Evolutionary conservation across 2,888 invertebrate genomes (phyloP).

Genomic region (Himalopsyche tibetana): DNA sequence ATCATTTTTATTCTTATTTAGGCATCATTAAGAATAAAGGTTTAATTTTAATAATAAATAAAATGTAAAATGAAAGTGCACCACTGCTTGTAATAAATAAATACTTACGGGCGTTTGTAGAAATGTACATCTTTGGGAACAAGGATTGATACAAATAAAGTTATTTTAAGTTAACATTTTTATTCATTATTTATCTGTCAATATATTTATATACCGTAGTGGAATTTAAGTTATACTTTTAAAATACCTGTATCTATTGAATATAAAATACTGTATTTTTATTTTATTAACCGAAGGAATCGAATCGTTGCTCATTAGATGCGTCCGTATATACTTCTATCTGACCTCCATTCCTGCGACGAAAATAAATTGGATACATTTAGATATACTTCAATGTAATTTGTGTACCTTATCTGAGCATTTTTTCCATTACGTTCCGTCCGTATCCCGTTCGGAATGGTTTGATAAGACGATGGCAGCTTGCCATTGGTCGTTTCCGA

Average conservation of each 20-base stretch:
- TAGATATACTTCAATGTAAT: background rate
- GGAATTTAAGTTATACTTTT: background rate
- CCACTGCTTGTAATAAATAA: no score
- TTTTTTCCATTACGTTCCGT: conserved; percentile 14
- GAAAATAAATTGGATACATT: conserved; percentile 17
- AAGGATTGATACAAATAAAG: no score
- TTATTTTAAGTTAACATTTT: no score
- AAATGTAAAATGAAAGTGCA: no score
- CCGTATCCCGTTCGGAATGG: conserved; percentile 22
- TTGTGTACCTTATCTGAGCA: background rate
- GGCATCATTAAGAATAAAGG: no score
- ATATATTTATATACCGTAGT: background rate
- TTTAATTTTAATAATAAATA: no score
- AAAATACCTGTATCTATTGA: background rate
- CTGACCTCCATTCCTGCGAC: conserved; percentile 6
- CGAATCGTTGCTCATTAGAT: background rate
- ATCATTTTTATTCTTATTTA: no score
- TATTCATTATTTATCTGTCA: background rate
- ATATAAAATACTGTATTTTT: no score
- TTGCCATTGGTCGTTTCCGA: conserved; percentile 23
- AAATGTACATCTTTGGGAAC: no score
- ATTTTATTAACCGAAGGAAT: background rate
- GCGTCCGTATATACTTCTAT: background rate
- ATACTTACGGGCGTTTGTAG: no score
- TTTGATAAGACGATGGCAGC: conserved; percentile 34